Conservation (phyloP, 2,113 vertebrate species). For the Eubucco bourcierii region DNA sequence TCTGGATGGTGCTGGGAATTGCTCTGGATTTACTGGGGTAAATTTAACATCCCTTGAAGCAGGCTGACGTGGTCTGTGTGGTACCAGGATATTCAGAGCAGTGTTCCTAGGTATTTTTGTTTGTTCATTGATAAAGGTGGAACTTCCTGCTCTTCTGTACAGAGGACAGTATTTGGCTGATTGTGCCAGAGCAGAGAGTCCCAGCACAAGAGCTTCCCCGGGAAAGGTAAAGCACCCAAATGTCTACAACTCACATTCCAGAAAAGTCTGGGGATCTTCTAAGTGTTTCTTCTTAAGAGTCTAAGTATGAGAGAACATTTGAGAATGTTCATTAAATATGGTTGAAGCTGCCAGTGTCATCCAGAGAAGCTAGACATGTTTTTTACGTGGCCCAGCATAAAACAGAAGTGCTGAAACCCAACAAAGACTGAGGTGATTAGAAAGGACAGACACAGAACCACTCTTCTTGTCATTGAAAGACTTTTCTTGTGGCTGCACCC, state of each 20-base stretch:
- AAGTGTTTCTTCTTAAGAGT: background rate
- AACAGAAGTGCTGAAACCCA: background rate
- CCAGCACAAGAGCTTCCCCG: background rate
- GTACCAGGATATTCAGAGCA: background rate
- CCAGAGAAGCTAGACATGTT: background rate
- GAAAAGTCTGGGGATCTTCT: background rate
- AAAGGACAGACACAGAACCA: background rate
- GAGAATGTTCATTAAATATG: background rate
- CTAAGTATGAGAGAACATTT: background rate
- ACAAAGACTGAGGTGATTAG: background rate
- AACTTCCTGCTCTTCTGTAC: slow-evolving; percentile 8
- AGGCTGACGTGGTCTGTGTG: background rate
- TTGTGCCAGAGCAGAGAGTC: background rate
- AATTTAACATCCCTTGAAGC: background rate
- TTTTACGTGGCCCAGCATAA: background rate
- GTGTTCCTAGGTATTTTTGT: background rate
- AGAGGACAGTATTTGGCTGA: background rate
- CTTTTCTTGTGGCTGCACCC: background rate
- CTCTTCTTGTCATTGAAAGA: background rate
- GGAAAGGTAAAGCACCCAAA: slow-evolving; percentile 11
- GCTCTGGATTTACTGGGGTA: background rate
- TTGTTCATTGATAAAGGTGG: background rate
- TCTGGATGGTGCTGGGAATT: slow-evolving; percentile 7
- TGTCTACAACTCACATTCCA: slow-evolving; percentile 17
- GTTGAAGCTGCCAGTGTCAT: background rate